Base-by-base conservation (phyloP, 1,140 invertebrate genomes). In the Ceratosolen solmsi region DNA sequence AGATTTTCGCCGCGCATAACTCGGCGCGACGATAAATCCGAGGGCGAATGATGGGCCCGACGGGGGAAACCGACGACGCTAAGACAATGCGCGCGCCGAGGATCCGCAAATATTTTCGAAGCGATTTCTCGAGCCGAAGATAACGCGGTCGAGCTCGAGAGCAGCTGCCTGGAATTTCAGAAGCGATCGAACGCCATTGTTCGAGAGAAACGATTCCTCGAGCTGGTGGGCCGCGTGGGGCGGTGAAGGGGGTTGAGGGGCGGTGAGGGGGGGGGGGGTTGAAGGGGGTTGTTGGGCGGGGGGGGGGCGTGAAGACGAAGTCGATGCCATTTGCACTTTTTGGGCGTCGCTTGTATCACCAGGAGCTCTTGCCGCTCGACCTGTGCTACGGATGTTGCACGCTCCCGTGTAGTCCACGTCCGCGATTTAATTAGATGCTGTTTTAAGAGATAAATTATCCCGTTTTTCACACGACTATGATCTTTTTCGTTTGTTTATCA, bases 161-260 rank as follows among this genome's bases (percentile, higher is more conserved):
- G 22, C 81, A 65, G 82, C 85, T 86, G 84, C 84, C 75, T 74
- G 46, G 85, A 83, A 87, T 87, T 86, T 86, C 83, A 84, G 86
- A 65, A 85, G 83, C 84, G 82, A 84, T 87, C 84, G 84, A 82
- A 75, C 84, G 74, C 84, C 70, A 79, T 79, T 79, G 77, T 79
- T 79, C 65, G 5, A 41, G 38, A n/a, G 54, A 63, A 76, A 33
- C 58, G 38, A 60, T 41, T 56, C 20, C 33, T 46, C 30, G 25
- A 27, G 25, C 41, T 22, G 25, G 30, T 17, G 33, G 33, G 27
- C 11, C 63, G 22, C 8, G 30, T 9, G 22, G 20, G 22, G 5
- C 51, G 54, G 36, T 3, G 20, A 30, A 58, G 17, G 1, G 17
- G 2, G 22, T n/a, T n/a, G 22, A 51, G 27, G 33, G 51, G 20